Base-by-base conservation (phyloP, 1,140 invertebrate species). In the Polypedilum vanderplanki region DNA sequence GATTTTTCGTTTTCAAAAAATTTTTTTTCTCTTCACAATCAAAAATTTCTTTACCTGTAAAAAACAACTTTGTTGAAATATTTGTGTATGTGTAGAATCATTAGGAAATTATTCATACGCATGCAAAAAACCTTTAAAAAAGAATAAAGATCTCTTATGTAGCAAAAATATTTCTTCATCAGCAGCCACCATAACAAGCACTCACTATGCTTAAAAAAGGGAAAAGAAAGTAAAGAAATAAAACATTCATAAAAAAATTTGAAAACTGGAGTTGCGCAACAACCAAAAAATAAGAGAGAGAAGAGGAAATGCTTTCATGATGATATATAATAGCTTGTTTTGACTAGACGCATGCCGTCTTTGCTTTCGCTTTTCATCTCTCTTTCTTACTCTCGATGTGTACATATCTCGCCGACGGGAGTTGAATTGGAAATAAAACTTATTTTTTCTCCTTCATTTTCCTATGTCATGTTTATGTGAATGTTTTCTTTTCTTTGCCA, bases 331-430 rank as follows among this genome's bases (percentile, higher is more conserved):
- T 57, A 12, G 46, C 46, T 57, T 57, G 46, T 57, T 57, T 57
- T 57, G 46, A 57, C 46, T 57, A 57, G 46, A 57, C 46, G 46
- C 46, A 57, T 57, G 46, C 46, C 46, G 46, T 57, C 46, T 57
- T 57, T 57, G 4, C 46, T n/a, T n/a, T 57, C n/a, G 12, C n/a
- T 57, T 57, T n/a, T n/a, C 46, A 57, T 57, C 46, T 33, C 46
- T n/a, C 46, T 46, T 46, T 15, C 9, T 10, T 46, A 46, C 15
- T 15, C 9, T 57, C 46, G 10, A n/a, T 57, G 3, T n/a, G 12
- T 15, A 8, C 15, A 12, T 15, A 4, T 57, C 46, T 15, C 46
- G 46, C 12, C 46, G 12, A 57, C n/a, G 46, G n/a, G 4, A 57
- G 41, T 46, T 12, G 41, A 46, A 12, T 46, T 46, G 41, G 4